Evolutionary conservation across 2,797 vertebrate genomes (phyloP), one percentile per base, ranked within the genome.

Genomic region (Tenualosa thibaudeaui): DNA sequence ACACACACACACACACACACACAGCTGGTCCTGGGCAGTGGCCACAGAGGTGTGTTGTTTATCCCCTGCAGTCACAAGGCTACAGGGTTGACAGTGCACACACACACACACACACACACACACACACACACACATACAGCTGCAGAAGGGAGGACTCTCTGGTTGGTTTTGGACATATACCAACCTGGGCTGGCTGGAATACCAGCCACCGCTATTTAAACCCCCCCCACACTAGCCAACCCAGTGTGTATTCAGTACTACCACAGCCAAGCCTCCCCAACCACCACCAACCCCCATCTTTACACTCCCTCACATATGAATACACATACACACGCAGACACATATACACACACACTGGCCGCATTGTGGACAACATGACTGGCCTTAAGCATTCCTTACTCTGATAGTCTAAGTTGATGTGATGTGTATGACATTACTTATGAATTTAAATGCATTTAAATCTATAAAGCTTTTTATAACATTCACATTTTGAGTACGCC

Each of bases 21-120:
- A 62, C 84, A 19, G 81, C 50, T 40, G 58, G n/a, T 81, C 46
- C 84, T 83, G 86, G 88, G 90, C 82, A 84, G 88, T 43, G 85
- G 88, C 92, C 91, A 24, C 90, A 90, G 68, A 89, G 62, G 62
- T 24, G 10, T 65, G 60, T 65, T 65, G 60, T 65, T 65, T 65
- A 65, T 65, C 60, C 60, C 60, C n/a, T 26, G 24, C 24, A 62
- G 58, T 62, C n/a, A 62, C 58, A 62, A 62, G 58, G 58, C 58
- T n/a, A 62, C 58, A 24, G 22, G 51, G 51, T 12, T 53, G 51
- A 53, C 51, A 53, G 12, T 15, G 22, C 56, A n/a, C 56, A 58
- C 56, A 58, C 19, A 19, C 54, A 56, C 54, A 56, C 54, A 56
- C 17, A 19, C 54, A 56, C 54, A 56, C 54, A 56, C 56, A 58